Conservation (phyloP, 30 jellyfish, hydroid and myxozoan species). For the Hydra vulgaris region DNA sequence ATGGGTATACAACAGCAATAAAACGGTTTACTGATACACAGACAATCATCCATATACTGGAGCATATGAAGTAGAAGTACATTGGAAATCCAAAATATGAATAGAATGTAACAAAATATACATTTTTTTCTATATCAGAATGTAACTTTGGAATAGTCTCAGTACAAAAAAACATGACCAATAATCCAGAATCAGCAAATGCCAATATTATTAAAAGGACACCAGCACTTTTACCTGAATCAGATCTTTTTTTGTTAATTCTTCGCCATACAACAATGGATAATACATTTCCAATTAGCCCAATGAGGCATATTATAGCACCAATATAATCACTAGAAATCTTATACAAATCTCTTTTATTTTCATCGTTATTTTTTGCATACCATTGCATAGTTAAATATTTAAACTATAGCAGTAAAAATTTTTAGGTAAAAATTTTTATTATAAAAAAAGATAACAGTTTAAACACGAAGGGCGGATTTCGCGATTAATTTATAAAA, state of each 20-base stretch:
- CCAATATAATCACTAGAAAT: constrained; percentile 65
- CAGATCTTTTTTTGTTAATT: constrained; percentile 47
- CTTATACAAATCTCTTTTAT: not conserved
- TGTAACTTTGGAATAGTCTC: constrained; percentile 31
- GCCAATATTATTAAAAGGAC: constrained; percentile 51
- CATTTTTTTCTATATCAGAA: not conserved
- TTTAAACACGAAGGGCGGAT: too few relatives aligned
- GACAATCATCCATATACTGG: constrained; percentile 69
- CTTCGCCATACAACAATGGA: constrained; percentile 62
- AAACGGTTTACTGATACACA: constrained; percentile 60
- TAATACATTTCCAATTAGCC: constrained; percentile 64
- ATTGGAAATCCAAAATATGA: constrained; percentile 64
- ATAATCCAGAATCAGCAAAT: constrained; percentile 55
- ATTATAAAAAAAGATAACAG: too few relatives aligned
- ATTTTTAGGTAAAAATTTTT: too few relatives aligned
- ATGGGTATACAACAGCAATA: constrained; percentile 51
- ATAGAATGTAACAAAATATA: constrained; percentile 20
- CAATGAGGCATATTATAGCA: constrained; percentile 54
- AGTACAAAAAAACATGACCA: constrained; percentile 54
- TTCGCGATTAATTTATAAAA: too few relatives aligned
- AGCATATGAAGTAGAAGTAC: constrained; percentile 55
- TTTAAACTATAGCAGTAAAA: too few relatives aligned
- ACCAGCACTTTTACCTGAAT: constrained; percentile 57
- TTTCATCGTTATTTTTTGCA: not conserved
- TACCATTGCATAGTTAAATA: not conserved